Evolutionary conservation across 1,140 invertebrate genomes (phyloP).

Genomic region (Steinernema feltiae): DNA sequence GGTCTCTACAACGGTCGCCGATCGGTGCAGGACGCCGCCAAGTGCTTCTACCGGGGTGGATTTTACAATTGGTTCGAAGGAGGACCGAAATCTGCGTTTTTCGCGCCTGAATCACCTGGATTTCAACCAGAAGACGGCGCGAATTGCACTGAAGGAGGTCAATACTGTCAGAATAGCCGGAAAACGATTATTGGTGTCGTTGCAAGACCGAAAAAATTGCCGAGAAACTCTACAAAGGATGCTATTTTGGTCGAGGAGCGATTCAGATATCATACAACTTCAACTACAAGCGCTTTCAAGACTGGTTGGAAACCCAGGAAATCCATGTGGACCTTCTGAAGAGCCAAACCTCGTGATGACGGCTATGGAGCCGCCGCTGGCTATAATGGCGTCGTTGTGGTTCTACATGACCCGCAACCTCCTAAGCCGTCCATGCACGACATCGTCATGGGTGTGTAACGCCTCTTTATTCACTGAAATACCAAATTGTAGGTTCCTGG

Average conservation of each 20-base stretch:
- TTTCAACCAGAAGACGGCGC: slow-evolving; percentile 42
- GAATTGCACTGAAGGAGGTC: slow-evolving; percentile 29
- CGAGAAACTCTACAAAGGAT: slow-evolving; percentile 40
- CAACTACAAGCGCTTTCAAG: slow-evolving; percentile 54
- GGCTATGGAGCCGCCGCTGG: slow-evolving; percentile 53
- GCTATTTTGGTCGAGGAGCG: slow-evolving; percentile 55
- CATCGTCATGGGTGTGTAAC: slow-evolving; percentile 47
- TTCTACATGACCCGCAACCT: slow-evolving; percentile 56
- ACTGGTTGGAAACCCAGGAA: slow-evolving; percentile 36
- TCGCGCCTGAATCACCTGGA: slow-evolving; percentile 34
- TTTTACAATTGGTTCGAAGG: slow-evolving; percentile 57
- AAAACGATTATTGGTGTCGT: slow-evolving; percentile 42
- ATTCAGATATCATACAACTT: slow-evolving; percentile 56
- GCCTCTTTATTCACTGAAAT: neutral
- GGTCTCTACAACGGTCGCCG: slow-evolving; percentile 32
- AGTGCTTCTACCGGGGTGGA: slow-evolving; percentile 56
- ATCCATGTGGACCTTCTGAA: slow-evolving; percentile 50
- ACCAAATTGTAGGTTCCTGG: slow-evolving; percentile 30
- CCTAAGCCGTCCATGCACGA: slow-evolving; percentile 57
- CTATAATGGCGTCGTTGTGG: slow-evolving; percentile 54
- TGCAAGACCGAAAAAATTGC: slow-evolving; percentile 37
- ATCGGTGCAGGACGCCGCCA: slow-evolving; percentile 37
- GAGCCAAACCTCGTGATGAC: slow-evolving; percentile 54
- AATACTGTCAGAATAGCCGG: slow-evolving; percentile 44
- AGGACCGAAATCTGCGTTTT: slow-evolving; percentile 50